These are phyloP conservation scores for Platycheirus rosarum DNA, from an alignment of 2,888 invertebrate genomes.

Conservation along the genomic window DNA sequence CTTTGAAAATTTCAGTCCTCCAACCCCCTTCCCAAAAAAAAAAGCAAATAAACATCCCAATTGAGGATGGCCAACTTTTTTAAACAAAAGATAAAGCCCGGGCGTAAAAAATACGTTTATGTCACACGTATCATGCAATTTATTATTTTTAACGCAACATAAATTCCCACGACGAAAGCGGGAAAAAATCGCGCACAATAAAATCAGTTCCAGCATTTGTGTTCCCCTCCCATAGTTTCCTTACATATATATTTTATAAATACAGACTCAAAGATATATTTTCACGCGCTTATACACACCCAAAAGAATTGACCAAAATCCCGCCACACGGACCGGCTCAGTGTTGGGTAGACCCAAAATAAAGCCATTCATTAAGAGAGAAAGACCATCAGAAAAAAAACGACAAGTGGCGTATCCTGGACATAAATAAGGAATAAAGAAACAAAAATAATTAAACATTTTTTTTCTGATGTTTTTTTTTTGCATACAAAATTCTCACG, in stretches of 20 bases:
- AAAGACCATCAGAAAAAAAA: constrained; percentile 14
- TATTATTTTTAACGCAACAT: constrained; percentile 68
- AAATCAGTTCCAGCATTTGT: constrained; percentile 25
- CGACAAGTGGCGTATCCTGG: neutral
- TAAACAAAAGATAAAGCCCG: constrained; percentile 20
- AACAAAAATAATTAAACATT: constrained; percentile 37
- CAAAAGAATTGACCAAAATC: constrained; percentile 44
- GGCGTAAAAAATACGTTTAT: constrained; percentile 55
- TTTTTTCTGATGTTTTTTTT: no score
- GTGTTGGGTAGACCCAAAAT: constrained; percentile 39
- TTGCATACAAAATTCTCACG: constrained; percentile 22
- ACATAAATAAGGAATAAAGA: constrained; percentile 29
- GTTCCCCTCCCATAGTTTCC: neutral
- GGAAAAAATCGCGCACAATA: constrained; percentile 27
- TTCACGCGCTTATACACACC: constrained; percentile 32
- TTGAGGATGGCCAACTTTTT: constrained; percentile 24
- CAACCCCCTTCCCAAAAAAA: neutral
- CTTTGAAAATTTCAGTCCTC: constrained; percentile 40
- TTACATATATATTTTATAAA: constrained; percentile 30
- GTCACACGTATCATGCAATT: constrained; percentile 59
- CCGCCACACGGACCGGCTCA: neutral
- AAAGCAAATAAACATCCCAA: constrained; percentile 31
- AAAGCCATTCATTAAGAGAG: constrained; percentile 55
- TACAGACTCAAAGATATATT: constrained; percentile 55
- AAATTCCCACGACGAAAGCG: constrained; percentile 46